Percentiles rank a stretch among this genome's conserved stretches.
Evolutionary conservation across 2,113 vertebrate genomes (phyloP).

Genomic region (Platichthys flesus): DNA sequence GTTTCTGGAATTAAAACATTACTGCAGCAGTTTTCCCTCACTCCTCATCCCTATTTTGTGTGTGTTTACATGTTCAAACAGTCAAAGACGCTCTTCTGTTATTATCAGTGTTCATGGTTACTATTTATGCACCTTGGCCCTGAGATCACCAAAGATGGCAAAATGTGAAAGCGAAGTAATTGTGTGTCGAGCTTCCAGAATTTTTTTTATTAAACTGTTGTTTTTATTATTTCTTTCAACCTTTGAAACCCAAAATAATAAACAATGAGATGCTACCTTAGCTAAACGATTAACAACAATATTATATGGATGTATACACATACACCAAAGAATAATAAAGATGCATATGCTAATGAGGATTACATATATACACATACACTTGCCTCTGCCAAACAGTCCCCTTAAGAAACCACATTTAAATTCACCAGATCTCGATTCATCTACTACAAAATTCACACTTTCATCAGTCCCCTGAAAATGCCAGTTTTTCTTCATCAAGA

Average conservation of each 20-base stretch:
- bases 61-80: conserved; percentile 2
- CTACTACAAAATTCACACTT: too few relatives aligned
- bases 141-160: not conserved
- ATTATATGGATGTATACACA: not conserved
- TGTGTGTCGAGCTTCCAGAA: not conserved
- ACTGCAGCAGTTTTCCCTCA: conserved; percentile 19
- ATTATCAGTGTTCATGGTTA: conserved; percentile 17
- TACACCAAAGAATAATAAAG: conserved; percentile 2
- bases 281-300: not conserved
- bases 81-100: not conserved
- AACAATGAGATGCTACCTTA: not conserved
- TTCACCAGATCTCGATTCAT: too few relatives aligned
- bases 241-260: not conserved
- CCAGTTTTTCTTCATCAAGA: too few relatives aligned
- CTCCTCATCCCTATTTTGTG: not conserved
- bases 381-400: too few relatives aligned
- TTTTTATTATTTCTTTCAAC: conserved; percentile 8
- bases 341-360: not conserved
- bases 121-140: not conserved
- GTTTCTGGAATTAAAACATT: conserved; percentile 10
- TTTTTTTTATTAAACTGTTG: conserved; percentile 4
- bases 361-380: not conserved
- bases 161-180: conserved; percentile 6
- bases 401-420: too few relatives aligned
- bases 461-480: too few relatives aligned